Percentiles rank a stretch among this genome's conserved stretches.
Evolutionary conservation across 2,113 vertebrate genomes (phyloP).

Genomic region (Xiphorhynchus elegans): DNA sequence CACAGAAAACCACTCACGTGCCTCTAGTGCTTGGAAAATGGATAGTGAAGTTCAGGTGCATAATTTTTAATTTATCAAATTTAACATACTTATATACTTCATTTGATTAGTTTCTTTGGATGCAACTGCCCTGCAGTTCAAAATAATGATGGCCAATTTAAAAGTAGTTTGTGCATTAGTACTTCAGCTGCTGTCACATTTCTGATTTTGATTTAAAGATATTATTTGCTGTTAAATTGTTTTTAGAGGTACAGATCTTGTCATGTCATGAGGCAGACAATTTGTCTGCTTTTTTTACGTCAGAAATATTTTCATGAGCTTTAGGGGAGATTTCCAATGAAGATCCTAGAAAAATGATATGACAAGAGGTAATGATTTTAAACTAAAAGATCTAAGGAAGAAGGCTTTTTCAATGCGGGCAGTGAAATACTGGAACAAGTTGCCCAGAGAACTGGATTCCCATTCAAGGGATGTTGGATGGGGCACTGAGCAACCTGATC

Average conservation of each 20-base stretch:
- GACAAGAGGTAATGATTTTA: background rate
- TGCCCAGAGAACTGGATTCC: background rate
- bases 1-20: background rate
- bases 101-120: background rate
- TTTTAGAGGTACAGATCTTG: background rate
- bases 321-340: background rate
- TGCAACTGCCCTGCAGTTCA: background rate
- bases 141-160: background rate
- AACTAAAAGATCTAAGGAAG: background rate
- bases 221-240: background rate
- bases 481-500: background rate
- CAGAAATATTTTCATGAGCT: background rate
- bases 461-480: background rate
- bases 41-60: background rate
- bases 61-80: background rate
- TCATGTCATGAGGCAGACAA: background rate
- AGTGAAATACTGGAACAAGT: background rate
- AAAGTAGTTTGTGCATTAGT: background rate
- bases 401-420: background rate
- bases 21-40: background rate
- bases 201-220: background rate
- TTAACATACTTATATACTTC: background rate
- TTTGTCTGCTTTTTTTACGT: background rate
- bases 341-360: background rate
- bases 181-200: background rate